A percentile compares a stretch with the other conserved stretches of the same genome.
Evolutionary conservation across 2,797 vertebrate species (phyloP).

Genomic region (Enteromius viviparus): DNA sequence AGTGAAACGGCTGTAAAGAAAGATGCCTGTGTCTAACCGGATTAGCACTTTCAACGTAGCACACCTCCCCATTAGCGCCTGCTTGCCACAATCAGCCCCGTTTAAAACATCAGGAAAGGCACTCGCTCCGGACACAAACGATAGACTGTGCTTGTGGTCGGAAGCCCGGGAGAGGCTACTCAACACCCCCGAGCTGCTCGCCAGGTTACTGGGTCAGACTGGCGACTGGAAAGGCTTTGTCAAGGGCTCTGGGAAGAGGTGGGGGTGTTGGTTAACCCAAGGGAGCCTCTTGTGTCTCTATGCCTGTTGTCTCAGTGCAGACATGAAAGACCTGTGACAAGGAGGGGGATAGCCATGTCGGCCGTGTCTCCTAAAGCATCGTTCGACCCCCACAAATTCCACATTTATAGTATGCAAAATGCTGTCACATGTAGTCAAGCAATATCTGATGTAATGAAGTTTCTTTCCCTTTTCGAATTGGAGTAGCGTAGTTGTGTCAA

Average conservation of each 20-base stretch:
- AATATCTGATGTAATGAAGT: slow-evolving; percentile 27
- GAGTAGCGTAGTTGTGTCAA: slow-evolving; percentile 52
- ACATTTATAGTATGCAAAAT: slow-evolving; percentile 29
- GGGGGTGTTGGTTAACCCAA: slow-evolving; percentile 68
- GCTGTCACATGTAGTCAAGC: slow-evolving; percentile 16
- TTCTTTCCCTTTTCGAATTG: slow-evolving; percentile 55
- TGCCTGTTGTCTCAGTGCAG: slow-evolving; percentile 73
- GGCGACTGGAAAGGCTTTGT: slow-evolving; percentile 78
- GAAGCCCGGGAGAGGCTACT: slow-evolving; percentile 64
- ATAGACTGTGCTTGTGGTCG: slow-evolving; percentile 60
- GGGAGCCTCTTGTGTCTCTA: slow-evolving; percentile 68
- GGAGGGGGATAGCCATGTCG: slow-evolving; percentile 57
- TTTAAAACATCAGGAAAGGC: slow-evolving; percentile 77
- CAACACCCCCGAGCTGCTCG: slow-evolving; percentile 73
- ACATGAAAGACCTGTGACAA: slow-evolving; percentile 71
- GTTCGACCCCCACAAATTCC: slow-evolving; percentile 47
- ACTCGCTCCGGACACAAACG: slow-evolving; percentile 72
- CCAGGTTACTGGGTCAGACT: slow-evolving; percentile 82
- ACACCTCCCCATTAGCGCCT: slow-evolving; percentile 60
- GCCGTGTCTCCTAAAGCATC: slow-evolving; percentile 47
- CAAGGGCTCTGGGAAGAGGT: slow-evolving; percentile 63
- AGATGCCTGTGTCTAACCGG: slow-evolving; percentile 69
- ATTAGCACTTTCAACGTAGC: slow-evolving; percentile 66
- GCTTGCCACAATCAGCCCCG: slow-evolving; percentile 65
- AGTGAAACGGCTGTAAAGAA: slow-evolving; percentile 65